phyloP scores from a whole-genome alignment of 1,140 invertebrate species.

The Babylonia areolata region DNA sequence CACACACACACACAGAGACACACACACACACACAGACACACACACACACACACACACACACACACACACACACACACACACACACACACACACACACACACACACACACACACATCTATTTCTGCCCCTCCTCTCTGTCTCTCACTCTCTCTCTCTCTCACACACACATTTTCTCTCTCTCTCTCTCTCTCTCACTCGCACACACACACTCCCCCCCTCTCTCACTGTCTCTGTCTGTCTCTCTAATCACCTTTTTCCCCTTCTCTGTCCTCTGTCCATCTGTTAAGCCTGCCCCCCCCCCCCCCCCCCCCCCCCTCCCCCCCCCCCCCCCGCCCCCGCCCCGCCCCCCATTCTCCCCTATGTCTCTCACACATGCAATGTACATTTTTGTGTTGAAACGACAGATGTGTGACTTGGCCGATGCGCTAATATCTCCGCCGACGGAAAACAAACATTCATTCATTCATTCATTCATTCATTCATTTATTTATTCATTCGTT shows the following conservation, averaged over 20 bases:
- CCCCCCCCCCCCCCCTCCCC: too few species aligned
- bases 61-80: conserved; percentile 11
- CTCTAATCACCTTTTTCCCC: not conserved
- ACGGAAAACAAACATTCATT: too few species aligned
- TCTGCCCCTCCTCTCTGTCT: not conserved
- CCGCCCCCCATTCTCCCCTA: too few species aligned
- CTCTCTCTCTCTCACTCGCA: not conserved
- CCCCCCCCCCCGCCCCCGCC: too few species aligned
- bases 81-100: conserved; percentile 11
- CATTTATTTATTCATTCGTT: too few species aligned
- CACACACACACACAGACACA: conserved; percentile 6
- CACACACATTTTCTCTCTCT: not conserved
- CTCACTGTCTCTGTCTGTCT: not conserved
- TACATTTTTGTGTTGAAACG: too few species aligned
- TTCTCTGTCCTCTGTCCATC: not conserved
- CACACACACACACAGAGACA: not conserved
- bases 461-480: too few species aligned
- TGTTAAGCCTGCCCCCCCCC: too few species aligned
- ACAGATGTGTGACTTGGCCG: too few species aligned
- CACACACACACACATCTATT: not conserved
- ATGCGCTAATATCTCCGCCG: too few species aligned
- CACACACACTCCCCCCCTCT: not conserved
- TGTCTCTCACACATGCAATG: too few species aligned
- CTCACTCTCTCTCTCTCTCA: not conserved
- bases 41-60: conserved; percentile 11